These are phyloP conservation scores for Coccyzus lansbergi DNA, from an alignment of 2,797 vertebrate genomes.

Conservation along the genomic window DNA sequence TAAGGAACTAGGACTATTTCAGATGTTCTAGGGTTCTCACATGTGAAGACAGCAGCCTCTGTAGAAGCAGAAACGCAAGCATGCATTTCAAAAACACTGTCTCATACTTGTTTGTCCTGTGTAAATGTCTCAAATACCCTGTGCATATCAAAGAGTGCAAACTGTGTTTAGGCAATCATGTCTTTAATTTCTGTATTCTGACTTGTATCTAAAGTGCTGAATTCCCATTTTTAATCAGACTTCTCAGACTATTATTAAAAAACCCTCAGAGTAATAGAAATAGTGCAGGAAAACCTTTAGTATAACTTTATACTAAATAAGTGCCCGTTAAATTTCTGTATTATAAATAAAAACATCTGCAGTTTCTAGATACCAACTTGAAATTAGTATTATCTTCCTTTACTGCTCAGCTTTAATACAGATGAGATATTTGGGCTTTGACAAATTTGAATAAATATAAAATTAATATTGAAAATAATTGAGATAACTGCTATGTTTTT, in stretches of 20 bases:
- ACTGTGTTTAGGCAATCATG: not conserved
- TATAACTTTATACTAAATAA: not conserved
- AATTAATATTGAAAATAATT: not conserved
- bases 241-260: not conserved
- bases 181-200: not conserved
- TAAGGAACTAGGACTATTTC: not conserved
- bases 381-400: not conserved
- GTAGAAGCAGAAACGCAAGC: not conserved
- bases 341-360: not conserved
- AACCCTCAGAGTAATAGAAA: not conserved
- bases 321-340: not conserved
- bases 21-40: not conserved
- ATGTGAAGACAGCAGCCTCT: not conserved
- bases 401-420: not conserved
- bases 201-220: not conserved
- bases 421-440: not conserved
- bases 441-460: not conserved
- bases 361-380: not conserved
- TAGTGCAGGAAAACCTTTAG: not conserved
- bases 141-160: not conserved
- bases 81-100: not conserved
- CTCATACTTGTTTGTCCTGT: not conserved
- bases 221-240: not conserved
- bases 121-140: not conserved
- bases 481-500: not conserved